Evolutionary conservation across 2,888 invertebrate genomes (phyloP), one percentile per base, ranked within the genome.

Genomic region (Tachina lurida): DNA sequence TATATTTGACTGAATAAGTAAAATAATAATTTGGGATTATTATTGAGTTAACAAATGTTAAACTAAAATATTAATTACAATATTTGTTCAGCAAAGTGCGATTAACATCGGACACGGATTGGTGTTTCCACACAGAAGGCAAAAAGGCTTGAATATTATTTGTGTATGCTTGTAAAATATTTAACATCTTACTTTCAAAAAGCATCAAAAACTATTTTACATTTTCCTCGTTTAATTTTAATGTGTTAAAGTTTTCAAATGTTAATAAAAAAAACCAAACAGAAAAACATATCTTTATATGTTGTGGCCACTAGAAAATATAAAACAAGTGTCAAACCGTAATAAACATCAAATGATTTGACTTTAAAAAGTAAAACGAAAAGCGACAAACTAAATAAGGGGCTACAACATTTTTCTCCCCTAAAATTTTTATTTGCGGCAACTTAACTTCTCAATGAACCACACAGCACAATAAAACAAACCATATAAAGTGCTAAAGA

Each of bases 281-380:
- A 31, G 1, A 31, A 43, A 62, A 19, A 19, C n/a, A 17, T 22
- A 47, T 65, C n/a, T n/a, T 49, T 10, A 68, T 9, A 43, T n/a
- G 22, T 70, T 79, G 58, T 71, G 79, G 47, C 49, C 73, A 68
- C 31, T 31, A 31, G 31, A 65, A 10, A 54, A 56, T 77, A 60
- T 75, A 63, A 83, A 76, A 68, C 67, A 86, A 86, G 79, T 86
- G 86, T 83, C 73, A 86, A 80, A 83, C 71, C 76, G 67, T 83
- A 83, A 76, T 79, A 86, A 85, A 75, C 58, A 45, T 49, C 47
- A 76, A 83, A 62, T 56, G 67, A 41, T 78, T 78, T 31, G 22
- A 77, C 58, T 56, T 62, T 52, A 31, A 31, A 31, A 31, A 31
- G 31, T 43, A 12, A 52, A 76, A 71, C 10, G 13, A 39, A 45